These are phyloP conservation scores for Micoletzkya japonica DNA, from an alignment of 2,888 invertebrate genomes.

Conservation along the genomic window DNA sequence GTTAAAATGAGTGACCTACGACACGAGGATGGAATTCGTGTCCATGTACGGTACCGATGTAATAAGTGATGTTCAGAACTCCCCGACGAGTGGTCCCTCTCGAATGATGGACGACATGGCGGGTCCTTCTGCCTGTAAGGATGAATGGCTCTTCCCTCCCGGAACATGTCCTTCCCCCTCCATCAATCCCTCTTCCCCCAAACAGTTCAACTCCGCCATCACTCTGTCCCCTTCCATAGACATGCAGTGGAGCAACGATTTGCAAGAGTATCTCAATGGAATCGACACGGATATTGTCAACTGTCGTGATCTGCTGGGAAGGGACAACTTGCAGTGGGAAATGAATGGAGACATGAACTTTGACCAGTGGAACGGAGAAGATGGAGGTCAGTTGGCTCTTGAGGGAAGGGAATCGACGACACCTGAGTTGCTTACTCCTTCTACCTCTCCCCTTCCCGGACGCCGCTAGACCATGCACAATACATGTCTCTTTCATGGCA, in stretches of 20 bases:
- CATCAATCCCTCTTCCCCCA: not conserved
- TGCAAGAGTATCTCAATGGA: constrained; percentile 50
- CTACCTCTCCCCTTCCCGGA: not conserved
- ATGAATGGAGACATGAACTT: constrained; percentile 11
- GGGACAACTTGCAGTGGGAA: constrained; percentile 13
- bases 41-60: no score
- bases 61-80: no score
- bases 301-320: constrained; percentile 38
- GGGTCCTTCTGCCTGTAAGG: no score
- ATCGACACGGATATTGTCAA: constrained; percentile 48
- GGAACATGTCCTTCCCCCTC: no score
- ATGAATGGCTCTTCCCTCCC: no score
- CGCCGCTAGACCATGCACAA: not conserved
- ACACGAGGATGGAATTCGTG: no score
- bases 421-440: not conserved
- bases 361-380: constrained; percentile 3
- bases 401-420: not conserved
- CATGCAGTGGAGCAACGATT: constrained; percentile 39
- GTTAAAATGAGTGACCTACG: no score
- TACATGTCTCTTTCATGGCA: no score
- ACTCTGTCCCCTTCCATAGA: constrained; percentile 39
- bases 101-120: no score
- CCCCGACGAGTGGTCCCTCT: no score
- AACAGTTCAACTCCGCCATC: constrained; percentile 32
- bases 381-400: constrained; percentile 1